Percentiles rank a stretch among this genome's conserved stretches.
These are phyloP conservation scores for Dolichopus griseipennis DNA, from an alignment of 2,888 invertebrate genomes.

Conservation along the genomic window DNA sequence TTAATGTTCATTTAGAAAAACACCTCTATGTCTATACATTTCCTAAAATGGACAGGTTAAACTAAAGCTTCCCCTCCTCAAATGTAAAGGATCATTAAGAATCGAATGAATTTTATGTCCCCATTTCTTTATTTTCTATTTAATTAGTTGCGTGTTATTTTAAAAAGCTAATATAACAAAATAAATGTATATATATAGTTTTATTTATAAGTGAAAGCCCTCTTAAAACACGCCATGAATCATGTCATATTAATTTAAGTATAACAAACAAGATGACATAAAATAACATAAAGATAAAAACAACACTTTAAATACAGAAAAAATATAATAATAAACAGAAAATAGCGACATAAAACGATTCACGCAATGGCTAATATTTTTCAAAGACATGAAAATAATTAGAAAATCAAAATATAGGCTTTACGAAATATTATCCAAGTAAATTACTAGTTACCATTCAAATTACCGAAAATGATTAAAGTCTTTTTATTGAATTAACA, in stretches of 20 bases:
- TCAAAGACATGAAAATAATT: background rate
- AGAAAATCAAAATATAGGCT: background rate
- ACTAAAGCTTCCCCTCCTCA: background rate
- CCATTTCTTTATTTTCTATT: background rate
- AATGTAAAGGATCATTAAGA: no score
- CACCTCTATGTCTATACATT: background rate
- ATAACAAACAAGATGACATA: constrained; percentile 4
- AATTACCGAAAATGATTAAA: no score
- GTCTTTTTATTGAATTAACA: no score
- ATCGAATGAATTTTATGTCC: background rate
- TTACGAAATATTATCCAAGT: no score
- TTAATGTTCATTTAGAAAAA: no score
- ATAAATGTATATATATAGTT: no score
- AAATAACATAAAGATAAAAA: constrained; percentile 1
- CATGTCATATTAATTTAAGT: background rate
- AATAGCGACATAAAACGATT: background rate
- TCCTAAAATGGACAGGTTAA: background rate
- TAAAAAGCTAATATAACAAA: background rate
- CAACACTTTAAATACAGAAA: background rate
- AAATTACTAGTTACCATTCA: no score
- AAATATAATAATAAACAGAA: background rate
- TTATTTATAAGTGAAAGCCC: no score
- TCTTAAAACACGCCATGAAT: background rate
- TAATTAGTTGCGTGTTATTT: background rate
- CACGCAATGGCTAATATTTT: constrained; percentile 1